Percentiles rank a stretch among this genome's conserved stretches.
Conservation (phyloP, 2,113 vertebrate genomes). For the Crotalus horridus region DNA sequence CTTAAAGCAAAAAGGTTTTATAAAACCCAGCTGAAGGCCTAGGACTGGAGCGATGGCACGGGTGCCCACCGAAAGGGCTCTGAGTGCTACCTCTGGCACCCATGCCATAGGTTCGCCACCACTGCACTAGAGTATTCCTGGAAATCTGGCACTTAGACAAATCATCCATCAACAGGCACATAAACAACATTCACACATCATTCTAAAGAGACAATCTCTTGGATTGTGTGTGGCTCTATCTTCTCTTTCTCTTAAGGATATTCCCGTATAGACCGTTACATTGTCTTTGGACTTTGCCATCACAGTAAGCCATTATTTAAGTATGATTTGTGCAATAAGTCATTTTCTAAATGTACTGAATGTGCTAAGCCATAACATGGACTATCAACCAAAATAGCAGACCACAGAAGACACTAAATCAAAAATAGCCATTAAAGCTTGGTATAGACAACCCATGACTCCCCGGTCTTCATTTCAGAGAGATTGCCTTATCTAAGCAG, state of each 20-base stretch:
- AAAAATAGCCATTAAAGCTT: neutral
- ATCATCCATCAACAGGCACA: too few relatives aligned
- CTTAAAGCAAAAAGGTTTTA: too few relatives aligned
- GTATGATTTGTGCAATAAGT: neutral
- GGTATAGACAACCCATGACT: neutral
- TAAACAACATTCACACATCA: too few relatives aligned
- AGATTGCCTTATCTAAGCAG: neutral
- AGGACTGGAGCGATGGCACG: too few relatives aligned
- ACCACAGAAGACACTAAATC: neutral
- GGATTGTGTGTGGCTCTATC: neutral
- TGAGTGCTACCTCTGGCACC: too few relatives aligned
- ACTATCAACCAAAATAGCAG: neutral
- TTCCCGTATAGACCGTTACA: neutral
- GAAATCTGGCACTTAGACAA: too few relatives aligned
- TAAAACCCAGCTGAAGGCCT: too few relatives aligned
- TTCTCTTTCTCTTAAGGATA: neutral
- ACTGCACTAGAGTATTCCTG: too few relatives aligned
- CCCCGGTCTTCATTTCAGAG: neutral
- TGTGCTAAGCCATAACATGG: neutral
- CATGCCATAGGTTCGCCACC: too few relatives aligned
- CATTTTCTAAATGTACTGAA: neutral
- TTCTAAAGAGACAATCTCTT: neutral
- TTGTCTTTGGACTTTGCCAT: neutral
- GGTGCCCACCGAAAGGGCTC: too few relatives aligned
- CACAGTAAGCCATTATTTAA: neutral